Evolutionary conservation across 2,113 vertebrate species (phyloP).

Genomic region (Malurus cyaneus): DNA sequence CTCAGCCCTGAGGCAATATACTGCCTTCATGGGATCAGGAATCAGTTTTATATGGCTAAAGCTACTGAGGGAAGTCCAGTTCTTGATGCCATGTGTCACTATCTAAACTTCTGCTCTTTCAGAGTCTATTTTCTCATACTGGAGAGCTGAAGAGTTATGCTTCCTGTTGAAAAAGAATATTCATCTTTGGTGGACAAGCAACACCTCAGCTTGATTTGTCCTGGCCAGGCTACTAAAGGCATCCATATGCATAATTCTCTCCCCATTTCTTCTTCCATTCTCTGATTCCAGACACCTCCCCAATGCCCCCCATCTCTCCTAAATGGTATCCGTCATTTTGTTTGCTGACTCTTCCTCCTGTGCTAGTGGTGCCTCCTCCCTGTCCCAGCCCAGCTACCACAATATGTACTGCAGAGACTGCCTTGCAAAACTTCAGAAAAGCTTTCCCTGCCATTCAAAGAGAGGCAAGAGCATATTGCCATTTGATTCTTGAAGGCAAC

Average conservation of each 20-base stretch:
- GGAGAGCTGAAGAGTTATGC: background rate
- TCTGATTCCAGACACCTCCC: background rate
- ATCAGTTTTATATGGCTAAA: background rate
- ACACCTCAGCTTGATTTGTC: background rate
- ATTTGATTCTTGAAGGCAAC: background rate
- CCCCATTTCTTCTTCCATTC: background rate
- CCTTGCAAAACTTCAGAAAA: background rate
- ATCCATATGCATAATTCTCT: background rate
- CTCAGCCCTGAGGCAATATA: background rate
- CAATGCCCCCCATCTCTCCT: background rate
- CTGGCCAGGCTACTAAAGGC: background rate
- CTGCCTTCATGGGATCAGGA: background rate
- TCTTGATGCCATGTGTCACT: background rate
- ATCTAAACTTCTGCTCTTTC: background rate
- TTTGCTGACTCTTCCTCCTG: background rate
- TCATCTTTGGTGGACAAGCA: background rate
- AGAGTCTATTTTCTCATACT: background rate
- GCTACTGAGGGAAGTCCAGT: background rate
- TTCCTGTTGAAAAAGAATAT: background rate
- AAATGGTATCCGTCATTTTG: background rate
- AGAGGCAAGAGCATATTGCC: background rate
- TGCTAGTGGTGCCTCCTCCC: background rate
- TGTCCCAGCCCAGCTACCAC: background rate
- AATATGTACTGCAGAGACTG: background rate
- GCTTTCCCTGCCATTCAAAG: background rate